Evolutionary conservation across 2,888 invertebrate species (phyloP), one percentile per base, ranked within the genome.

Genomic region (Flabesymbios commensalis): DNA sequence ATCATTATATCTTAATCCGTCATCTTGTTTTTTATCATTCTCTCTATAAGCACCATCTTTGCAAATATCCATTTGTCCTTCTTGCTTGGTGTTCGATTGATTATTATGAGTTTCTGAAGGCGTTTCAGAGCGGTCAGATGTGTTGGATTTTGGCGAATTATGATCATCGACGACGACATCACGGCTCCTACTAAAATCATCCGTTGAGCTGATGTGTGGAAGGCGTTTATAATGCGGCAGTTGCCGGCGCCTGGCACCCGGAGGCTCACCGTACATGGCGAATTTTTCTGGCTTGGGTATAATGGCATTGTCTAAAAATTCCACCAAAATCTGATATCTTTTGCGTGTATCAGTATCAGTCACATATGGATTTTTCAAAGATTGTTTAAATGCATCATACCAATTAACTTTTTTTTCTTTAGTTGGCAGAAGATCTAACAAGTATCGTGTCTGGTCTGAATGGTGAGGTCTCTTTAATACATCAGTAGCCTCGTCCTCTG

Each of bases 271-370:
- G 24, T 43, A 39, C 4, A 22, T 14, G 26, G 57, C 26, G 19
- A 22, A 31, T 36, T 36, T 10, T 36, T 10, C 10, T 10, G 10
- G 39, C 10, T 36, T 67, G 58, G 75, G 75, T 41, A 79, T 78
- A 31, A 78, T 73, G 3, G 79, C 78, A 62, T 78, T 79, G 62
- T 78, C 78, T 4, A 79, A 69, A 47, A 78, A 79, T 29, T 77
- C 76, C 22, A 78, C 76, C 7, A 79, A 69, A 19, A 71, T 63
- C 54, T 70, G 68, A 63, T 77, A 79, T 57, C 74, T 64, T 53
- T 71, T 71, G 45, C 64, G 69, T 14, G 70, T 64, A 41, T 74
- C 74, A 22, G 63, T 43, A 29, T 43, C 58, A 19, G 68, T 69
- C 5, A 72, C 74, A 33, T 75, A 72, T n/a, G 77, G 75, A 45